phyloP scores from a whole-genome alignment of 1,140 invertebrate species.

The Trialeurodes vaporariorum region DNA sequence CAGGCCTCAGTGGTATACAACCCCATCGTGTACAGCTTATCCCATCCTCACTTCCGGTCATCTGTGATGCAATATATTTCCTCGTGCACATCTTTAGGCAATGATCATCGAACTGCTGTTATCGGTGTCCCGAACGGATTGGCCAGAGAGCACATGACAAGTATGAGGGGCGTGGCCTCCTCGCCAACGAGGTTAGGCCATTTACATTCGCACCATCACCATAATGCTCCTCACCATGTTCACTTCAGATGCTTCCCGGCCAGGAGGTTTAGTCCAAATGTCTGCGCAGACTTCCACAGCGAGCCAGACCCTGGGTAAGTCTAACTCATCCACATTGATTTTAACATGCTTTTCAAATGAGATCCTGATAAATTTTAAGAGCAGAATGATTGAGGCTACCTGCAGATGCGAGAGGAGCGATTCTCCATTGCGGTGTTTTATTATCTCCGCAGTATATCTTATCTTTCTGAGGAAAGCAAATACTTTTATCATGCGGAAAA shows the following conservation, averaged over 20 bases:
- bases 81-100: constrained; percentile 14
- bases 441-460: too few relatives aligned
- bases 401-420: too few relatives aligned
- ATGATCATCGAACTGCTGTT: constrained; percentile 1
- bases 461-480: too few relatives aligned
- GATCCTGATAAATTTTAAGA: too few relatives aligned
- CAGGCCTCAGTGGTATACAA: constrained; percentile 37
- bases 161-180: background rate
- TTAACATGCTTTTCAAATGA: too few relatives aligned
- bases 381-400: too few relatives aligned
- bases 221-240: constrained; percentile 6
- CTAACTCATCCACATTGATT: too few relatives aligned
- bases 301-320: constrained; percentile 18
- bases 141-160: background rate
- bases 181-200: constrained; percentile 8
- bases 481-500: too few relatives aligned
- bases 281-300: constrained; percentile 18
- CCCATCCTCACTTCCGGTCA: constrained; percentile 33
- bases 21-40: constrained; percentile 38
- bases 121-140: background rate
- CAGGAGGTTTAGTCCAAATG: background rate
- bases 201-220: background rate
- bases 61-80: constrained; percentile 26
- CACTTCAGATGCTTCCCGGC: constrained; percentile 6
- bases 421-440: too few relatives aligned